Conservation (phyloP, 2,113 vertebrate genomes). For the Nesogale talazaci region DNA sequence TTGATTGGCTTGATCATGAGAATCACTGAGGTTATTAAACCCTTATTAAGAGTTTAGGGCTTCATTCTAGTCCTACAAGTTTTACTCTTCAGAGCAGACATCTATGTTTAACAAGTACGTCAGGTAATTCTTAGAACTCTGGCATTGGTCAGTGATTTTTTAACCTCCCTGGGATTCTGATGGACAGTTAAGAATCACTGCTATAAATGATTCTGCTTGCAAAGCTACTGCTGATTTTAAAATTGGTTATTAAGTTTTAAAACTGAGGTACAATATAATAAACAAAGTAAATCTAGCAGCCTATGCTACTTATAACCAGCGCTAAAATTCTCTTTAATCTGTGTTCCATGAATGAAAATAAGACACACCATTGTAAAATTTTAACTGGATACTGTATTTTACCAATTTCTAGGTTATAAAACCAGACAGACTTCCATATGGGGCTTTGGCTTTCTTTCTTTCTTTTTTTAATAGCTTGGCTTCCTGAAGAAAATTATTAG, state of each 20-base stretch:
- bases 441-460: neutral
- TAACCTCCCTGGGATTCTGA: conserved; percentile 1
- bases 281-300: conserved; percentile 25
- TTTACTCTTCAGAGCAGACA: conserved; percentile 16
- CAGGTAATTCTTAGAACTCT: neutral
- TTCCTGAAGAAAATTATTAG: conserved; percentile 36
- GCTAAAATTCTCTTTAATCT: conserved; percentile 29
- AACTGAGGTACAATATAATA: conserved; percentile 26
- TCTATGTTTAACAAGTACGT: neutral
- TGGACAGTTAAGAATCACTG: neutral
- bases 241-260: conserved; percentile 18
- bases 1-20: conserved; percentile 7
- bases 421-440: conserved; percentile 35
- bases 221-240: conserved; percentile 51
- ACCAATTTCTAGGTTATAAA: conserved; percentile 26
- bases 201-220: conserved; percentile 17
- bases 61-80: neutral
- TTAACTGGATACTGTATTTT: conserved; percentile 20
- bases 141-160: neutral
- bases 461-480: neutral
- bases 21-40: neutral
- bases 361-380: neutral
- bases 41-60: neutral
- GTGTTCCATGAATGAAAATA: neutral
- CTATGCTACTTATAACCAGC: conserved; percentile 21